These are phyloP conservation scores for Acholoe squamosa DNA, from an alignment of 2,888 invertebrate genomes.

Conservation along the genomic window DNA sequence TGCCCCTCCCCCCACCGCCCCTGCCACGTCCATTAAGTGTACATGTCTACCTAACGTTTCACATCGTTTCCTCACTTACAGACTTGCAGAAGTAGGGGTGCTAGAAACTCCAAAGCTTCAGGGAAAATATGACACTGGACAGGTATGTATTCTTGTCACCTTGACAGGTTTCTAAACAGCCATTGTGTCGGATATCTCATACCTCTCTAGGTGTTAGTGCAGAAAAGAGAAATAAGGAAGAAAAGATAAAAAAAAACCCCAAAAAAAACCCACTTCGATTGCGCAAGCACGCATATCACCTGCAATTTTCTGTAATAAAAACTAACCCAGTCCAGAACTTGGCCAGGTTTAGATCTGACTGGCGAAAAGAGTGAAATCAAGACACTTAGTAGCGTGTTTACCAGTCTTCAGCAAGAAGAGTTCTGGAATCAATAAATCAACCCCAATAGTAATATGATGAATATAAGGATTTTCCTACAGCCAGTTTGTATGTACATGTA, in stretches of 20 bases:
- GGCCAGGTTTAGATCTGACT: too few species aligned
- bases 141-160: slow-evolving; percentile 84
- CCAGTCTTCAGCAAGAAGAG: not conserved
- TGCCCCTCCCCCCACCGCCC: too few species aligned
- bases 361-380: too few species aligned
- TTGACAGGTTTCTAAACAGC: too few species aligned
- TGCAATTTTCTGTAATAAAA: not conserved
- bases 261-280: not conserved
- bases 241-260: too few species aligned
- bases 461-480: not conserved
- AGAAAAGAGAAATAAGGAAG: too few species aligned
- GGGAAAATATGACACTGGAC: slow-evolving; percentile 97
- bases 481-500: not conserved
- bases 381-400: not conserved
- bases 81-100: slow-evolving; percentile 96
- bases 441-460: not conserved
- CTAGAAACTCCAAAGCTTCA: slow-evolving; percentile 92
- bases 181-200: not conserved
- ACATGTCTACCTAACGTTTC: not conserved
- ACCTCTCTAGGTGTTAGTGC: not conserved
- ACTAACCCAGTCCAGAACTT: not conserved
- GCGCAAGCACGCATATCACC: not conserved
- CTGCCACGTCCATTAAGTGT: too few species aligned
- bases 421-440: not conserved
- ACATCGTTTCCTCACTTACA: slow-evolving; percentile 83